Evolutionary conservation across 1,140 invertebrate genomes (phyloP).

Genomic region (Heterodera schachtii): DNA sequence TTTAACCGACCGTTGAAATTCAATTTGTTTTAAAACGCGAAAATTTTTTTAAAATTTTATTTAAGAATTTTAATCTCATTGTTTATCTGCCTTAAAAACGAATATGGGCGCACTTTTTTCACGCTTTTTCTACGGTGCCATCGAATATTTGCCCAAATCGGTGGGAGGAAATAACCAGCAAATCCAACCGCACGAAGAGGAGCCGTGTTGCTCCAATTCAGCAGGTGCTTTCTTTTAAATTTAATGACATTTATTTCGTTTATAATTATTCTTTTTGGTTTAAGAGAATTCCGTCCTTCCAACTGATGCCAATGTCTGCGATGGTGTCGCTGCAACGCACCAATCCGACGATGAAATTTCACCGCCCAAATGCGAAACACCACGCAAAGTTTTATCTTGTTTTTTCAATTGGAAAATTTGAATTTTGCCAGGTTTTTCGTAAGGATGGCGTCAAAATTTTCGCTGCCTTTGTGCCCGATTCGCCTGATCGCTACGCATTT

Average conservation of each 20-base stretch:
- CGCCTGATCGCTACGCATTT: constrained; percentile 20
- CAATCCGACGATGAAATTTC: background rate
- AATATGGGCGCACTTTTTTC: background rate
- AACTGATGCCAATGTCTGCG: background rate
- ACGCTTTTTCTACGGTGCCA: background rate
- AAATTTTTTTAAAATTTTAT: no score
- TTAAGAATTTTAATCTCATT: no score
- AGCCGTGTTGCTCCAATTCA: background rate
- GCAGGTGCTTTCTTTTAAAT: no score
- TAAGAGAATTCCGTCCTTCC: background rate
- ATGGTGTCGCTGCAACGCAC: background rate
- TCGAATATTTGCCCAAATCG: background rate
- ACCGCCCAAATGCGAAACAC: background rate
- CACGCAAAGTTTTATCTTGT: background rate
- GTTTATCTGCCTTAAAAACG: no score
- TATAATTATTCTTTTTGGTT: background rate
- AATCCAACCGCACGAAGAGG: background rate
- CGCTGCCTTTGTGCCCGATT: constrained; percentile 30
- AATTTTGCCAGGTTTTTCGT: background rate
- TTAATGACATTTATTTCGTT: no score
- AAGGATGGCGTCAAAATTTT: constrained; percentile 21
- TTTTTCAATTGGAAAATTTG: no score
- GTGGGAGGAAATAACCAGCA: background rate
- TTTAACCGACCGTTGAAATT: no score
- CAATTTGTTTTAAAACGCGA: no score